Percentiles rank a stretch among this genome's conserved stretches.
Conservation (phyloP, 2,113 vertebrate species). For the Seriola rivoliana region DNA sequence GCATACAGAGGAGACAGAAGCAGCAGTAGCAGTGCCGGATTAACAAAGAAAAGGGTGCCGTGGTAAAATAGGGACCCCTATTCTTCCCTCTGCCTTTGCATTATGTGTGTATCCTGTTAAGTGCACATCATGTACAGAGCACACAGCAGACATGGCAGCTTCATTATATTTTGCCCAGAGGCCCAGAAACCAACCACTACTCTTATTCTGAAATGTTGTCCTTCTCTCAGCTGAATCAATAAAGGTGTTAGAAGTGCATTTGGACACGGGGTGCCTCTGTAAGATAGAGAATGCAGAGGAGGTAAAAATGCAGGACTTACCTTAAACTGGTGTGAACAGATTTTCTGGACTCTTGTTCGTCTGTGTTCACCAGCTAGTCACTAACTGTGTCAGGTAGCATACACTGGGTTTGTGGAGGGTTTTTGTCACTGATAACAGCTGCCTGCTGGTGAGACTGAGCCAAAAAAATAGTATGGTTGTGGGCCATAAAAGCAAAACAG, state of each 20-base stretch:
- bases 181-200: not conserved
- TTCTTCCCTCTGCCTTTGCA: not conserved
- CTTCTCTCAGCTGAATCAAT: not conserved
- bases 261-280: not conserved
- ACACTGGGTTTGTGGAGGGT: not conserved
- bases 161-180: constrained; percentile 12
- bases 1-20: not conserved
- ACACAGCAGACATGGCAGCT: constrained; percentile 3
- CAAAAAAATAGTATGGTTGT: not conserved
- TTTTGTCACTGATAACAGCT: not conserved
- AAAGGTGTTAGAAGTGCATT: not conserved
- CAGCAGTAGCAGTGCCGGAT: not conserved
- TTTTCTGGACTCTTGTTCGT: not conserved
- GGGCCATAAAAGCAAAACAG: not conserved
- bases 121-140: not conserved
- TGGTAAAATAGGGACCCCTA: not conserved
- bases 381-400: not conserved
- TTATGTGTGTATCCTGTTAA: constrained; percentile 1
- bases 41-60: not conserved
- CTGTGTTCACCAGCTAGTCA: not conserved
- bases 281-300: not conserved
- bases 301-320: not conserved
- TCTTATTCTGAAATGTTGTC: constrained; percentile 6
- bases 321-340: not conserved
- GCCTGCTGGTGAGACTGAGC: not conserved